These are phyloP conservation scores for Auanema sp. DNA, from an alignment of 2,888 invertebrate genomes.

Conservation along the genomic window DNA sequence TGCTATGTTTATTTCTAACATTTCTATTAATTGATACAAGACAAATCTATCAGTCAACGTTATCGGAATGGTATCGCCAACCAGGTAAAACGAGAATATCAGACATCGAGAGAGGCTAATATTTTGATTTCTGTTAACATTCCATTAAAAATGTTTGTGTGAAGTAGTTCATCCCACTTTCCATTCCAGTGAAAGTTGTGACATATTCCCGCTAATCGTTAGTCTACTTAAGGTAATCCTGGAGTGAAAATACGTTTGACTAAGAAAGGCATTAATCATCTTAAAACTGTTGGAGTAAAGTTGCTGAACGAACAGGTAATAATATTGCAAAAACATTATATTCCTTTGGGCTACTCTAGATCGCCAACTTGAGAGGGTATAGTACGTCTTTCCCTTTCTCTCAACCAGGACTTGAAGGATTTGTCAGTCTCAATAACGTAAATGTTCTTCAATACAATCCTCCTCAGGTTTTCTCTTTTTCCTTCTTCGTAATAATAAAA, in stretches of 20 bases:
- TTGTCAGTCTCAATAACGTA: slow-evolving; percentile 48
- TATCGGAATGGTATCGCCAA: too few relatives aligned
- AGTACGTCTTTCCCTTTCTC: slow-evolving; percentile 47
- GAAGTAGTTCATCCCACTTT: too few relatives aligned
- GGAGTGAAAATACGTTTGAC: slow-evolving; percentile 60
- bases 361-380: slow-evolving; percentile 21
- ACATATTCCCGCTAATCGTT: background rate
- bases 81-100: too few relatives aligned
- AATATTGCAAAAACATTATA: background rate
- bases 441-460: slow-evolving; percentile 52
- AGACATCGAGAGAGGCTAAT: too few relatives aligned
- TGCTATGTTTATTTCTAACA: too few relatives aligned
- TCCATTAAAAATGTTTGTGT: too few relatives aligned
- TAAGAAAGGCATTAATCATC: slow-evolving; percentile 60
- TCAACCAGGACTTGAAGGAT: slow-evolving; percentile 54
- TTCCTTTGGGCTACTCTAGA: slow-evolving; percentile 6
- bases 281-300: slow-evolving; percentile 58
- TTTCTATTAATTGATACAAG: too few relatives aligned
- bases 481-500: background rate
- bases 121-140: too few relatives aligned
- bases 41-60: too few relatives aligned
- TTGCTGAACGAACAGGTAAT: slow-evolving; percentile 58
- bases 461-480: slow-evolving; percentile 34
- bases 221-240: slow-evolving; percentile 50
- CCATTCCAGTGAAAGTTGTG: too few relatives aligned